Percentiles rank a stretch among this genome's conserved stretches.
Evolutionary conservation across 2,888 invertebrate species (phyloP).

Genomic region (Lamproptera curius): DNA sequence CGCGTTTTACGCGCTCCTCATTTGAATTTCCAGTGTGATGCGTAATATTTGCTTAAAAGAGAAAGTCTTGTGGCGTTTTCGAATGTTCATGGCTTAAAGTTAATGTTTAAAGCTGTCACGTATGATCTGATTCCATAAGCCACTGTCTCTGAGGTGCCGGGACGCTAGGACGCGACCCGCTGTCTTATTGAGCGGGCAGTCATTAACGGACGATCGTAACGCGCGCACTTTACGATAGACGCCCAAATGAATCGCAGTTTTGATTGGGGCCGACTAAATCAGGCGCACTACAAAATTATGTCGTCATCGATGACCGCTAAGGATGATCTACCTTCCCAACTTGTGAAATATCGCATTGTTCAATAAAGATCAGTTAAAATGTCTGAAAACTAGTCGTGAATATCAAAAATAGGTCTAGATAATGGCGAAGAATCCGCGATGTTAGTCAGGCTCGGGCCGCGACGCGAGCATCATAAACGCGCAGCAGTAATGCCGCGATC

Average conservation of each 20-base stretch:
- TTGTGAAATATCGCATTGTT: too few relatives aligned
- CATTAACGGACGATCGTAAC: conserved; percentile 42
- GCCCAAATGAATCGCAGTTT: conserved; percentile 29
- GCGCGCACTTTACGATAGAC: conserved; percentile 47
- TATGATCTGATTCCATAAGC: conserved; percentile 29
- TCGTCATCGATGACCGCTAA: conserved; percentile 43
- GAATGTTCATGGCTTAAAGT: too few relatives aligned
- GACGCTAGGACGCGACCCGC: background rate
- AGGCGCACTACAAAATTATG: conserved; percentile 52
- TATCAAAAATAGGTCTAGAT: background rate
- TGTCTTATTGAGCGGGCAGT: background rate
- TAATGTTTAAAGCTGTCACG: too few relatives aligned
- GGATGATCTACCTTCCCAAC: background rate
- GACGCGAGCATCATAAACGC: conserved; percentile 56
- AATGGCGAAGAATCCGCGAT: conserved; percentile 7
- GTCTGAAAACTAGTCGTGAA: too few relatives aligned
- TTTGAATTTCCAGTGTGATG: background rate
- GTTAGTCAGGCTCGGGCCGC: too few relatives aligned
- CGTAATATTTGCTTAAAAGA: too few relatives aligned
- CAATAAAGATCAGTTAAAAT: too few relatives aligned
- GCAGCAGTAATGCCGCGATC: conserved; percentile 40
- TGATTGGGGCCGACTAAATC: conserved; percentile 55
- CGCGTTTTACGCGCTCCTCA: background rate
- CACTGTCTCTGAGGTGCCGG: too few relatives aligned
- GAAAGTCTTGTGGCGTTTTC: too few relatives aligned